Conservation (phyloP, 2,113 vertebrate genomes). For the Scomber colias region DNA sequence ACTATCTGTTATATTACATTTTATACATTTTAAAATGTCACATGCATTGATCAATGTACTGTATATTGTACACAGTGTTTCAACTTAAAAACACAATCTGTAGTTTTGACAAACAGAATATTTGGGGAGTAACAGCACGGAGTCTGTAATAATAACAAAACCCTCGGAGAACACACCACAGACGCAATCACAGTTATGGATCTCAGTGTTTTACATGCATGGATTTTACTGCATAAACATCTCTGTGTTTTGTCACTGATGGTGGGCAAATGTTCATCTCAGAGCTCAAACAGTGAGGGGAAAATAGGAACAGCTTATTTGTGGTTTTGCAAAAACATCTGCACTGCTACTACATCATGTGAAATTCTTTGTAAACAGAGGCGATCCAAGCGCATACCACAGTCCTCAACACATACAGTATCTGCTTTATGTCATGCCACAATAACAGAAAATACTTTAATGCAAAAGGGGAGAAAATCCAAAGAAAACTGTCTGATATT, state of each 20-base stretch:
- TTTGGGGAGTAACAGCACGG: constrained; percentile 19
- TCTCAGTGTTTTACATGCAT: constrained; percentile 45
- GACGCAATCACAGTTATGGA: constrained; percentile 50
- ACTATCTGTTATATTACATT: neutral
- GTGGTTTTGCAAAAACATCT: constrained; percentile 46
- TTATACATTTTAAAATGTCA: neutral
- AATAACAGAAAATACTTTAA: constrained; percentile 26
- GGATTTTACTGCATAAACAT: constrained; percentile 58
- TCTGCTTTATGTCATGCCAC: constrained; percentile 49
- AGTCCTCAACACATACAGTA: constrained; percentile 32
- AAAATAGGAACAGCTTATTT: constrained; percentile 42
- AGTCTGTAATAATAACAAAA: constrained; percentile 36
- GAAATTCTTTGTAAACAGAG: constrained; percentile 57
- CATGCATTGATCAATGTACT: neutral
- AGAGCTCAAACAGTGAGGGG: constrained; percentile 8
- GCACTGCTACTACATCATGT: constrained; percentile 49
- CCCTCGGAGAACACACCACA: neutral
- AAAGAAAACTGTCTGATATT: neutral
- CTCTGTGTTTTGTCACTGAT: constrained; percentile 60
- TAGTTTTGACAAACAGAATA: constrained; percentile 3
- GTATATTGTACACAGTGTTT: neutral
- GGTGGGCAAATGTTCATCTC: constrained; percentile 11
- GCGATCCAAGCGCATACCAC: constrained; percentile 53
- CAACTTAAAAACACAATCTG: constrained; percentile 15
- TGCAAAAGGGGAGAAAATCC: constrained; percentile 3